Percentiles rank a stretch among this genome's conserved stretches.
Conservation (phyloP, 2,113 vertebrate species). For the Aythya baeri region DNA sequence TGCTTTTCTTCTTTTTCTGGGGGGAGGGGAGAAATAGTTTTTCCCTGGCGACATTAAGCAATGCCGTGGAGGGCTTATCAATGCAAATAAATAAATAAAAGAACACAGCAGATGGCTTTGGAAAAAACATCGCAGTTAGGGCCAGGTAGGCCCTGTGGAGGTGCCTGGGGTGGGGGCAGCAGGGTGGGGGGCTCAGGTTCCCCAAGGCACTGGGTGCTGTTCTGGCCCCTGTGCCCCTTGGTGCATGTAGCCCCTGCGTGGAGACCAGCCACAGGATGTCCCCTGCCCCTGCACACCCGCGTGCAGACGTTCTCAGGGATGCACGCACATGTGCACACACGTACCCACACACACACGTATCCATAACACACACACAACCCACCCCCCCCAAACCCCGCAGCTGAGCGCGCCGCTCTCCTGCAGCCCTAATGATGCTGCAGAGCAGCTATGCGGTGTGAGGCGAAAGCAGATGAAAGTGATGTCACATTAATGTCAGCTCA, state of each 20-base stretch:
- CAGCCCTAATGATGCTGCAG: not conserved
- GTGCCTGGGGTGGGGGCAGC: not conserved
- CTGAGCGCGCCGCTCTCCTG: not conserved
- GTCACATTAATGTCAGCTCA: conserved; percentile 69
- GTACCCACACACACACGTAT: too few species aligned
- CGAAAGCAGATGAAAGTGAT: conserved; percentile 60
- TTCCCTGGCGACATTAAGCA: fast-evolving
- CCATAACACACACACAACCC: too few species aligned
- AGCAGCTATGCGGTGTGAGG: not conserved
- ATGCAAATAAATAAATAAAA: not conserved
- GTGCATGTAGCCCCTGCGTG: fast-evolving
- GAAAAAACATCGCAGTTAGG: fast-evolving
- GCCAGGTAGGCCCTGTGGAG: not conserved
- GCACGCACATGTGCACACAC: not conserved
- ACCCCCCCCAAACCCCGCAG: not conserved
- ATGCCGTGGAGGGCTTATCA: not conserved
- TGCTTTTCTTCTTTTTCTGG: too few species aligned
- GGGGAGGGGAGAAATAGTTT: fast-evolving
- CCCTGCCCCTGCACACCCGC: not conserved
- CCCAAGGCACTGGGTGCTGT: not conserved
- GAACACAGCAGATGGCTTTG: not conserved
- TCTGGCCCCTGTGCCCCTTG: not conserved
- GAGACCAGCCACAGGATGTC: not conserved
- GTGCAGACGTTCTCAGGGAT: fast-evolving
- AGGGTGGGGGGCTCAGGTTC: too few species aligned